Evolutionary conservation across 2,888 invertebrate genomes (phyloP).

Genomic region (Microctonus aethiopoides): DNA sequence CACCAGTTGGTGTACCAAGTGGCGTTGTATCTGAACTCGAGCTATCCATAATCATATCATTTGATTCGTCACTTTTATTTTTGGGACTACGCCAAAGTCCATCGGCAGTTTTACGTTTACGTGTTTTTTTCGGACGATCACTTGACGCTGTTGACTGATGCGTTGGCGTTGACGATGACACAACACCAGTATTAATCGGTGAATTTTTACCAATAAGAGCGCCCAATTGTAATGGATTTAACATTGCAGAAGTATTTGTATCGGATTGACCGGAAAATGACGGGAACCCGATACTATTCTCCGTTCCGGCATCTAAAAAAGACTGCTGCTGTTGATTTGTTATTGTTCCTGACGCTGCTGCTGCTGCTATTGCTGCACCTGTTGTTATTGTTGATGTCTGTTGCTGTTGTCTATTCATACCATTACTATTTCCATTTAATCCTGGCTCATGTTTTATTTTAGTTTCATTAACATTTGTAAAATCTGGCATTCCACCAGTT

Average conservation of each 20-base stretch:
- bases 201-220: slow-evolving; percentile 59
- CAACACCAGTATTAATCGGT: slow-evolving; percentile 32
- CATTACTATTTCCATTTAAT: slow-evolving; percentile 54
- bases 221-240: slow-evolving; percentile 63
- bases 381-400: slow-evolving; percentile 46
- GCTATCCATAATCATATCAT: slow-evolving; percentile 73
- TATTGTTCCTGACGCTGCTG: slow-evolving; percentile 46
- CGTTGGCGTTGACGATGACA: slow-evolving; percentile 41
- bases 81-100: slow-evolving; percentile 75
- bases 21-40: slow-evolving; percentile 74
- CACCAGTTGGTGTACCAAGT: slow-evolving; percentile 69
- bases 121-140: slow-evolving; percentile 70
- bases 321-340: slow-evolving; percentile 62
- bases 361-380: slow-evolving; percentile 30
- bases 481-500: slow-evolving; percentile 60
- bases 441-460: slow-evolving; percentile 66
- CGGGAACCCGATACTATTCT: slow-evolving; percentile 68
- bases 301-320: slow-evolving; percentile 68
- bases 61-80: slow-evolving; percentile 69
- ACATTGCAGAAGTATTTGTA: slow-evolving; percentile 62
- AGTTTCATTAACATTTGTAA: slow-evolving; percentile 58
- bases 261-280: slow-evolving; percentile 67
- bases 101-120: slow-evolving; percentile 74
- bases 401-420: slow-evolving; percentile 34
- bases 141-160: slow-evolving; percentile 53